Base-by-base conservation (phyloP, 2,797 vertebrate genomes). In the Coregonus suidteri region DNA sequence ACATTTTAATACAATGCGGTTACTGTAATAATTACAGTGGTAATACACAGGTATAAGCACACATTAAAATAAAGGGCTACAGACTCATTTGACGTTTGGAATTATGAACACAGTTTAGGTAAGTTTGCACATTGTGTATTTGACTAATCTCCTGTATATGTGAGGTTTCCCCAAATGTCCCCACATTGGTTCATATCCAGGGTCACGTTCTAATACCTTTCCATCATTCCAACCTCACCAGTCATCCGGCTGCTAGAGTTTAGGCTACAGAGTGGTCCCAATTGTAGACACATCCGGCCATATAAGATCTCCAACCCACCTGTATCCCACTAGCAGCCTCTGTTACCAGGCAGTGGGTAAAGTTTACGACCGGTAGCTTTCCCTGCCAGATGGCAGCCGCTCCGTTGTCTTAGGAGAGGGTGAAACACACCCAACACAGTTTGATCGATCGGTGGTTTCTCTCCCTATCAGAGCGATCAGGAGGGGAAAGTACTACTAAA, bases 331-430 rank as follows among this genome's bases (percentile, higher is more conserved):
- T 34, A 47, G 9, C 41, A 41, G 65, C 34, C 71, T 73, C 52
- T 37, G 76, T 53, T 31, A 67, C 30, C 31, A 16, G 15, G 75
- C 75, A 70, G 78, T 62, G 77, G 82, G 79, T 73, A 4, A 56
- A 67, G 83, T 86, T 90, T 90, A 91, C 90, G 82, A 91, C 79
- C 81, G 81, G 77, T 87, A 88, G 87, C 83, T 81, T 84, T 76
- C 54, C 5, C 1, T 77, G 87, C 91, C 91, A 93, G 89, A 92
- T 92, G 91, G 91, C 84, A 81, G 73, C 77, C 81, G 76, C 90
- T 90, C 81, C 82, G 72, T 88, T 90, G 88, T 81, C 79, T 87
- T 82, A 35, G 76, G 78, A 59, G 75, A 76, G 78, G 78, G 37
- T 30, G 35, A 74, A 65, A 47, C 35, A 41, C 18, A 82, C 78